These are phyloP conservation scores for Axis porcinus DNA, from an alignment of 2,113 vertebrate species.

Conservation along the genomic window DNA sequence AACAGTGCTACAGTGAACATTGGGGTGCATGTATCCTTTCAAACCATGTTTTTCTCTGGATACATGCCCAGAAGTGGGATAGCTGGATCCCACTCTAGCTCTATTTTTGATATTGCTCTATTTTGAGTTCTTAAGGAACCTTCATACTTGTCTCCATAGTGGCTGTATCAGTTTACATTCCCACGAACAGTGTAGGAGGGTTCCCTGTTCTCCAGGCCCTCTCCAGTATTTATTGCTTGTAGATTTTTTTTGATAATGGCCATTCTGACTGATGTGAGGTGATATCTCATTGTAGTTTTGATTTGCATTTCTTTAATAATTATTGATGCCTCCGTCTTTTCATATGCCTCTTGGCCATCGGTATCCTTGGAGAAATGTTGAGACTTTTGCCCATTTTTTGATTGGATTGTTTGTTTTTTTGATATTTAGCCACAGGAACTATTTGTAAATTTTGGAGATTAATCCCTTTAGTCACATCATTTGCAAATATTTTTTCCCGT, in stretches of 20 bases:
- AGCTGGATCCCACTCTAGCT: neutral
- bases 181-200: neutral
- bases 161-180: neutral
- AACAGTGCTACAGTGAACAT: neutral
- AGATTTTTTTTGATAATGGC: neutral
- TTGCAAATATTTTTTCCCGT: neutral
- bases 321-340: neutral
- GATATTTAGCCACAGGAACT: neutral
- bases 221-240: neutral
- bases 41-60: neutral
- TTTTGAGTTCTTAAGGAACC: neutral
- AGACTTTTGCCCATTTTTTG: neutral
- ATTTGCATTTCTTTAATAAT: neutral
- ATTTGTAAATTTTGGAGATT: neutral
- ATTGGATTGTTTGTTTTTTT: neutral
- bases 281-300: neutral
- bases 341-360: neutral
- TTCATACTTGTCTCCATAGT: neutral
- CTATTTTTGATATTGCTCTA: neutral
- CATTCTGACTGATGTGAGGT: neutral
- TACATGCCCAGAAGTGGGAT: neutral
- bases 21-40: neutral
- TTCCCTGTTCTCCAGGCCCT: neutral
- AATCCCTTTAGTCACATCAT: neutral
- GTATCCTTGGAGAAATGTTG: neutral